Base-by-base conservation (phyloP, 2,888 invertebrate genomes). In the Idaea straminata region DNA sequence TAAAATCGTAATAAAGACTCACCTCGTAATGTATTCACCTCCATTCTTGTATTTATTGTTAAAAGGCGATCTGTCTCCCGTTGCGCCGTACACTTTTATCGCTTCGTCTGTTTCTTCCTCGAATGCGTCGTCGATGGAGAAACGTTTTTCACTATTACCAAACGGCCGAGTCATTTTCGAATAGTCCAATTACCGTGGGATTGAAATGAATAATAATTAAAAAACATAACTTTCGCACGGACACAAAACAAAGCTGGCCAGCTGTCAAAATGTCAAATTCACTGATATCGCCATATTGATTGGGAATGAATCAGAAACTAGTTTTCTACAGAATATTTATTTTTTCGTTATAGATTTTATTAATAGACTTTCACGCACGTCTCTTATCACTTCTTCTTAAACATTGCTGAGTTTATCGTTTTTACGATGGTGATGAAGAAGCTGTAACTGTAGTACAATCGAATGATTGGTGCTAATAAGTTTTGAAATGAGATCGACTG, bases 21-120 rank as follows among this genome's bases (percentile, higher is more conserved):
- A 91, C 92, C 90, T 87, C 71, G 92, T 76, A 70, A 91, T 71
- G 79, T 83, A 92, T 74, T 92, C 91, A 66, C 76, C 84, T 74
- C 89, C 89, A 85, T 89, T 91, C 80, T 88, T 91, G 69, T 83
- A 87, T 88, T 91, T 91, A 74, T 87, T 90, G 79, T 91, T 88
- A 79, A 95, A 92, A 77, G 96, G 95, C 72, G 95, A 95, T 77
- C 95, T 94, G 84, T 96, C 95, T 71, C 95, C 95, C 62, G 95
- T 96, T 63, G 96, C 94, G 62, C 97, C 97, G 85, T 97, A 97
- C 61, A 97, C 96, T 82, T 96, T 95, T 77, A 97, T 95, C 65
- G 96, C 96, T 83, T 97, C 97, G 80, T 97, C 97, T 61, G 96
- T 96, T 83, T 97, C 97, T 83, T 96, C 96, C 82, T 97, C 96